phyloP scores from a whole-genome alignment of 2,113 vertebrate genomes.

The crab-eating macaque (Macaca fascicularis) region DNA sequence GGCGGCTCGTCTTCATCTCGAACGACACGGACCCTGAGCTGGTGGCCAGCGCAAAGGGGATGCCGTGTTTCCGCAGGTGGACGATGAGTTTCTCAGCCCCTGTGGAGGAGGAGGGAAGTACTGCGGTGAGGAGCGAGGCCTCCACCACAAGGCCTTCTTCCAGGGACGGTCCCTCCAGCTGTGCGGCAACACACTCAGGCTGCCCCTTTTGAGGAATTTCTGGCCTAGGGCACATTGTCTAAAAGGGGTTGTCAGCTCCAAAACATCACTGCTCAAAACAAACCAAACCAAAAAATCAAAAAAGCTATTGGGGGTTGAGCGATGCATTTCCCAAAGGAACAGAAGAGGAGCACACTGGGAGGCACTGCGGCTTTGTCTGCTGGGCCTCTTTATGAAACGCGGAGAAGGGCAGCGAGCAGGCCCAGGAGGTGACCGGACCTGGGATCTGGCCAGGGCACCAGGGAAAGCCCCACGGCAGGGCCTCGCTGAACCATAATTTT shows the following conservation, averaged over 20 bases:
- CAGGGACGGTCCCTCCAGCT: background rate
- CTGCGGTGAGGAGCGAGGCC: background rate
- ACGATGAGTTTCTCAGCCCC: conserved; percentile 89
- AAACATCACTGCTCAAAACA: background rate
- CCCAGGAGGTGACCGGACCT: background rate
- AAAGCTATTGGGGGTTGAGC: background rate
- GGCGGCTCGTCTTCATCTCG: conserved; percentile 87
- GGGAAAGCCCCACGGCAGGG: background rate
- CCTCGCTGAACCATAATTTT: accelerated
- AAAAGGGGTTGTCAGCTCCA: background rate
- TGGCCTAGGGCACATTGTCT: accelerated
- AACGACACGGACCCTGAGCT: conserved; percentile 88
- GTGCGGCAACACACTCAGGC: background rate
- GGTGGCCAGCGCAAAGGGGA: conserved; percentile 92
- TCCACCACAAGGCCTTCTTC: too few relatives aligned
- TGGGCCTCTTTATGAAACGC: accelerated
- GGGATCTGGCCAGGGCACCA: accelerated
- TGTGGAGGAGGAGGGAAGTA: conserved; percentile 65
- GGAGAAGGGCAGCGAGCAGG: too few relatives aligned
- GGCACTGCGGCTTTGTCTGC: background rate
- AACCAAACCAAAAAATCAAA: background rate
- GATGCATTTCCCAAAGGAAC: background rate
- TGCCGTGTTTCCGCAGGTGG: conserved; percentile 85
- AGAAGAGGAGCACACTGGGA: background rate
- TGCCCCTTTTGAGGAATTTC: background rate